These are phyloP conservation scores for Cydia fagiglandana DNA, from an alignment of 1,140 invertebrate genomes.

Conservation along the genomic window DNA sequence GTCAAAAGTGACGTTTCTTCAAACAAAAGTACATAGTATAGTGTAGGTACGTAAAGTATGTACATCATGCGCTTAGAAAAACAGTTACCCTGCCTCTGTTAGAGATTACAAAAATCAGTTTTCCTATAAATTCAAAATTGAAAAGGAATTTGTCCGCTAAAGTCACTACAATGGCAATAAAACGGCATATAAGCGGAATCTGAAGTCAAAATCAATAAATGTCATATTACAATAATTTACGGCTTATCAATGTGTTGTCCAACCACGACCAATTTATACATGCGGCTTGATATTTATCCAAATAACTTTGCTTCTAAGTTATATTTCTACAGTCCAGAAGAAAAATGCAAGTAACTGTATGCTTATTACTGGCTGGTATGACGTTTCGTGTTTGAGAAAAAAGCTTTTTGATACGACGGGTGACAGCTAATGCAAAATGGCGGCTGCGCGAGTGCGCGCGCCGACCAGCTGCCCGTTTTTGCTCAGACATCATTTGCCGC, in stretches of 20 bases:
- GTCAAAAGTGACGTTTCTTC: no score
- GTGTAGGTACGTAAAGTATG: no score
- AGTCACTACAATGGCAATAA: constrained; percentile 1
- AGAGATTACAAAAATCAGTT: background rate
- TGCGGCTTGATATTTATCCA: background rate
- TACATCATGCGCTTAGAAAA: no score
- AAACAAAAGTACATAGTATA: no score
- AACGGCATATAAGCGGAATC: constrained; percentile 5
- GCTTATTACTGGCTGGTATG: background rate
- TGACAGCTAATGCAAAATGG: constrained; percentile 14
- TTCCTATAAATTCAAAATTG: background rate
- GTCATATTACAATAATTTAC: constrained; percentile 17
- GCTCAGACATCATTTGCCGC: constrained; percentile 50
- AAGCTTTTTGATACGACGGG: background rate
- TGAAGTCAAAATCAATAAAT: constrained; percentile 12
- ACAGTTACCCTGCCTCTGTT: no score
- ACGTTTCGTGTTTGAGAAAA: background rate
- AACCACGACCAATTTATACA: background rate
- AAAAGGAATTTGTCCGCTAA: constrained; percentile 12
- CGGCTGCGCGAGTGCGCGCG: constrained; percentile 44
- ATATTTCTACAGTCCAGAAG: background rate
- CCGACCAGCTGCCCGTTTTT: constrained; percentile 55
- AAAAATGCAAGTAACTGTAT: background rate
- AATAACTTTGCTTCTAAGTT: background rate
- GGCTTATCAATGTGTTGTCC: constrained; percentile 9